Conservation (phyloP, 2,888 invertebrate genomes). For the Drosophila algonquin region DNA sequence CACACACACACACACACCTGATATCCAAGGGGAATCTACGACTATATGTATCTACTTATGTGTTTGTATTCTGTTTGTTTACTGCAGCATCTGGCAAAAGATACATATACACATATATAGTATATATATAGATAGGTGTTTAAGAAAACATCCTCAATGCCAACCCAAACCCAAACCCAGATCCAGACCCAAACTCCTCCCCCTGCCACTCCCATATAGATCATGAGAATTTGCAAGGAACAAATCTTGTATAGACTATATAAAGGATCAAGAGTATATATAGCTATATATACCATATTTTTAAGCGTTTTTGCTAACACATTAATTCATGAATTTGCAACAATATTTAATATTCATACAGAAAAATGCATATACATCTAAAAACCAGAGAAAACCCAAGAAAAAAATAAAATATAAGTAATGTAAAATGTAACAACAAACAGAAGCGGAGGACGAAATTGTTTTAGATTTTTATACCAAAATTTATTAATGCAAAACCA, state of each 20-base stretch:
- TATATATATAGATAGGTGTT: slow-evolving; percentile 9
- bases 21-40: neutral
- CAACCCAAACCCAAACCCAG: neutral
- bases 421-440: slow-evolving; percentile 32
- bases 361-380: slow-evolving; percentile 30
- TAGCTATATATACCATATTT: slow-evolving; percentile 25
- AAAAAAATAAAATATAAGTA: slow-evolving; percentile 8
- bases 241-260: slow-evolving; percentile 36
- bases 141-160: slow-evolving; percentile 1
- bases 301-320: slow-evolving; percentile 76
- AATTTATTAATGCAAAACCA: slow-evolving; percentile 65
- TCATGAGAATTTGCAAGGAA: slow-evolving; percentile 41
- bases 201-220: neutral
- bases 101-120: slow-evolving; percentile 8
- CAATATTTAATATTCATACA: slow-evolving; percentile 60
- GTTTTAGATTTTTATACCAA: slow-evolving; percentile 81
- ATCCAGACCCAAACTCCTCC: neutral
- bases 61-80: neutral
- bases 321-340: slow-evolving; percentile 58
- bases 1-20: neutral
- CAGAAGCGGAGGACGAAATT: slow-evolving; percentile 39
- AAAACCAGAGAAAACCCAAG: slow-evolving; percentile 14
- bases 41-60: slow-evolving; percentile 1
- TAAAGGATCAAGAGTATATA: slow-evolving; percentile 44
- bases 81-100: neutral